phyloP scores from a whole-genome alignment of 2,888 invertebrate species.

The Caenorhabditis afra region DNA sequence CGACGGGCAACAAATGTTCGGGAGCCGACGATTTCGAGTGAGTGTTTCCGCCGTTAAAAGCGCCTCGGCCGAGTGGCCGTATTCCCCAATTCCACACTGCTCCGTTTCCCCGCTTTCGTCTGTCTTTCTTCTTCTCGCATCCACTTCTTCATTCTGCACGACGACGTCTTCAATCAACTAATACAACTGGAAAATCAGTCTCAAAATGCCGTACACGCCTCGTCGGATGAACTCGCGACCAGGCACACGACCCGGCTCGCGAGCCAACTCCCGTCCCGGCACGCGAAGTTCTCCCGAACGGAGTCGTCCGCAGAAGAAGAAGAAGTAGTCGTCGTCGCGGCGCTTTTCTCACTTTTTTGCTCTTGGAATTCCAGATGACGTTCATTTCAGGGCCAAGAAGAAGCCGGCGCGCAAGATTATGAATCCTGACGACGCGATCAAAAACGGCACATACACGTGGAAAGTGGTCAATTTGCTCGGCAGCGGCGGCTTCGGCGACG shows the following conservation, averaged over 20 bases:
- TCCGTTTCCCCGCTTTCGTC: conserved; percentile 1
- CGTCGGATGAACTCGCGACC: too few species aligned
- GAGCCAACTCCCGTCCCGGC: not conserved
- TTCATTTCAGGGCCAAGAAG: conserved; percentile 13
- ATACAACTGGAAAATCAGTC: conserved; percentile 21
- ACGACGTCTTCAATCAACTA: not conserved
- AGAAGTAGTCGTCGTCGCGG: conserved; percentile 3
- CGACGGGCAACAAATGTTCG: conserved; percentile 33
- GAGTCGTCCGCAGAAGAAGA: conserved; percentile 19
- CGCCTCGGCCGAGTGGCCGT: not conserved
- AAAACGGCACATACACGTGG: conserved; percentile 40
- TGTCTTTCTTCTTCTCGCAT: not conserved
- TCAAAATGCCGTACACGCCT: not conserved
- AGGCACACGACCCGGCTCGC: not conserved
- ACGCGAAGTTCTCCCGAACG: not conserved
- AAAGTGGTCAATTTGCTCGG: conserved; percentile 54
- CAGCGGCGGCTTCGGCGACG: conserved; percentile 67
- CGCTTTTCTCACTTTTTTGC: too few species aligned
- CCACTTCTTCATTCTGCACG: not conserved
- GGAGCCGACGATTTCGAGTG: conserved; percentile 49
- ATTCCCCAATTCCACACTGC: not conserved
- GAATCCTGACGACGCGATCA: conserved; percentile 37
- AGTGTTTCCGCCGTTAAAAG: not conserved
- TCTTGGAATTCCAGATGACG: not conserved
- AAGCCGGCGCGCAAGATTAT: conserved; percentile 38